These are phyloP conservation scores for Pseudochromis fuscus DNA, from an alignment of 2,797 vertebrate species.

Conservation along the genomic window DNA sequence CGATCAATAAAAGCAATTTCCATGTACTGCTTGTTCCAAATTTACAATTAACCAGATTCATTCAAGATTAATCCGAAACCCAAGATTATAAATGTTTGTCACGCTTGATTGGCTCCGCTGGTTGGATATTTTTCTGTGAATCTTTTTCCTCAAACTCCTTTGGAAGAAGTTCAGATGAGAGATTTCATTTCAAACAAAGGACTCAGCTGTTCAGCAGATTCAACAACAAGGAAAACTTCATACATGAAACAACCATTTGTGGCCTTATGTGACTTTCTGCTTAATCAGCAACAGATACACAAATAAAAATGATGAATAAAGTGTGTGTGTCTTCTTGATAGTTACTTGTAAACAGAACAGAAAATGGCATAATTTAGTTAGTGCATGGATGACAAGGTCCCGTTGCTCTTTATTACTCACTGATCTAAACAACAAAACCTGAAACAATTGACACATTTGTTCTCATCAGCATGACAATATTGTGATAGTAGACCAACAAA, in stretches of 20 bases:
- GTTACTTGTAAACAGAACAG: neutral
- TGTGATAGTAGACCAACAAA: neutral
- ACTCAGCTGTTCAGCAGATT: neutral
- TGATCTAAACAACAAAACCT: neutral
- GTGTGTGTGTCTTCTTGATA: neutral
- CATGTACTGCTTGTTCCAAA: too few relatives aligned
- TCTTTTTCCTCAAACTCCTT: neutral
- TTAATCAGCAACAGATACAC: too few relatives aligned
- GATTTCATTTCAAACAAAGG: neutral
- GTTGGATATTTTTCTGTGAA: neutral
- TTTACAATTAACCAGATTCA: too few relatives aligned
- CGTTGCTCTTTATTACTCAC: neutral
- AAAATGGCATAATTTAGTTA: neutral
- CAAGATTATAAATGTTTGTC: too few relatives aligned
- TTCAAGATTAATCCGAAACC: too few relatives aligned
- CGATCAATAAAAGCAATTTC: too few relatives aligned
- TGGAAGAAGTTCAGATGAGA: conserved; percentile 2
- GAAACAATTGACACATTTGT: neutral
- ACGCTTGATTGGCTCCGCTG: neutral
- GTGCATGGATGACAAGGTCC: neutral
- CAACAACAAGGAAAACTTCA: neutral
- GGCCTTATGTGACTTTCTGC: neutral
- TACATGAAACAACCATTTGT: too few relatives aligned
- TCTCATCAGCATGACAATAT: neutral
- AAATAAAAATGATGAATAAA: neutral